Base-by-base conservation (phyloP, 2,888 invertebrate species). In the Vanessa cardui region DNA sequence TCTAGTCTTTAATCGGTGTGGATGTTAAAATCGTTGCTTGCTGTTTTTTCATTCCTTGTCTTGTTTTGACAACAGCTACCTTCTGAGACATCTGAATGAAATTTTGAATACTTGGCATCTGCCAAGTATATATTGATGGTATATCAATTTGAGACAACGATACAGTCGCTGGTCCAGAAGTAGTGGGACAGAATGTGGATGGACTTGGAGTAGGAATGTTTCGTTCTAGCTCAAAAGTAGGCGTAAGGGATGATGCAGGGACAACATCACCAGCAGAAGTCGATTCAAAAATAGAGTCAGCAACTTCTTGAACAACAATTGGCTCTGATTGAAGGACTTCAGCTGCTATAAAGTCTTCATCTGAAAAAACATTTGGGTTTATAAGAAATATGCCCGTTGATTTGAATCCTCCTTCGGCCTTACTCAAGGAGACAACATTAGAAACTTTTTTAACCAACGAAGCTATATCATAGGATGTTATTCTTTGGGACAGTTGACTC, bases 341-440 rank as follows among this genome's bases (percentile, higher is more conserved):
- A 58, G 69, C 72, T 33, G 66, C 72, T 18, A 75, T 26, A 72
- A 77, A 78, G 68, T 46, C 72, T 72, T 76, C 73, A 62, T 78
- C 76, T 70, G 72, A 62, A 39, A 74, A 76, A 67, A 74, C 71
- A 4, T 74, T 68, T 8, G 75, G 78, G 72, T 81, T 78, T 16
- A 79, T 31, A 66, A 79, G 80, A 73, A 74, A 74, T 71, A 80
- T 80, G 60, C 79, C 80, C 69, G 78, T 75, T 66, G 78, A 64
- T 73, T 74, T 74, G 73, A 82, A 79, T 16, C 79, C 78, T 39
- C 78, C 70, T 74, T 76, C 78, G 65, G 74, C 78, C 75, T 82
- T 80, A 50, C 72, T 75, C 52, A 80, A 77, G 66, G 76, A 75
- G 1, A 77, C 78, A 64, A 72, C 70, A 65, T 65, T 65, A 49